Percentiles rank a stretch among this genome's conserved stretches.
Conservation (phyloP, 2,797 vertebrate genomes). For the Oreonectes daqikongensis region DNA sequence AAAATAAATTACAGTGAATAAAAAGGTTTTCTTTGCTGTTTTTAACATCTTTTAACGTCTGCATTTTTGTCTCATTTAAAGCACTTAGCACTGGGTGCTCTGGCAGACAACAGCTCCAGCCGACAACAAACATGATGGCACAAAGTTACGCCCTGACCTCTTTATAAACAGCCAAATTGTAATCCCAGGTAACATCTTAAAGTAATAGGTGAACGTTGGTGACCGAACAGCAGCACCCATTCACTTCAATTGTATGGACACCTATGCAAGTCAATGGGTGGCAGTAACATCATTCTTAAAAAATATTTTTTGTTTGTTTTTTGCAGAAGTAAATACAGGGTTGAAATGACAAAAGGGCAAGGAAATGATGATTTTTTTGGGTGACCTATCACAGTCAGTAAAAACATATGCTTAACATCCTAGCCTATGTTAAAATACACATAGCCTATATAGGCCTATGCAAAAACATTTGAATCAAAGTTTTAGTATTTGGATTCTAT, state of each 20-base stretch:
- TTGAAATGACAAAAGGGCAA: too few species aligned
- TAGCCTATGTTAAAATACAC: not conserved
- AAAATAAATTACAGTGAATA: conserved; percentile 7
- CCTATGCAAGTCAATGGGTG: too few species aligned
- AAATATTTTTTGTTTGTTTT: too few species aligned
- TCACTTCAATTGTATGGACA: too few species aligned
- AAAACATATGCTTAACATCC: not conserved
- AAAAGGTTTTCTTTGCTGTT: not conserved
- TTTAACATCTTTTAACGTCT: conserved; percentile 7
- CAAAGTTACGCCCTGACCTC: not conserved
- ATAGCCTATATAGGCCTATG: too few species aligned
- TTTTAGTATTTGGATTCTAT: too few species aligned
- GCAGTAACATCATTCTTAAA: too few species aligned
- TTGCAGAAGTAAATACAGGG: too few species aligned
- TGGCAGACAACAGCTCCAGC: not conserved
- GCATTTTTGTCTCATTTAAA: conserved; percentile 1
- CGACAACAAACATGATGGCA: not conserved
- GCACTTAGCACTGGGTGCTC: not conserved
- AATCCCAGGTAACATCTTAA: not conserved
- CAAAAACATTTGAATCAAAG: not conserved
- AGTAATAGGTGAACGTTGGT: too few species aligned
- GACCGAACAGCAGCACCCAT: too few species aligned
- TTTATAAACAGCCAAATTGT: not conserved
- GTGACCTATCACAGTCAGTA: too few species aligned
- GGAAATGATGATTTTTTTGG: too few species aligned